Percentiles rank a stretch among this genome's conserved stretches.
Conservation (phyloP, 1,140 invertebrate species). For the Eurosta solidaginis region DNA sequence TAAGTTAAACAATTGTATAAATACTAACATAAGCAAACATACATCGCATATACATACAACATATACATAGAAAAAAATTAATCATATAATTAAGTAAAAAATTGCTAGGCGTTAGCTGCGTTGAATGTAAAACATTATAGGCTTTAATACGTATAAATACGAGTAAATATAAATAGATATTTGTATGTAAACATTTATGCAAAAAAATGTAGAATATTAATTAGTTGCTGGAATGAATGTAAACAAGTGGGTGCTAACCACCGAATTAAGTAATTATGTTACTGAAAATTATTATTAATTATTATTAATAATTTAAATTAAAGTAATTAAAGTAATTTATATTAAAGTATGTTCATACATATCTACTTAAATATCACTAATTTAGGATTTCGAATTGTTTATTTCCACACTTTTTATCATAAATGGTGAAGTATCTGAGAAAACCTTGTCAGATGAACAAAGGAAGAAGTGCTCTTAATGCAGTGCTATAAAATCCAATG, state of each 20-base stretch:
- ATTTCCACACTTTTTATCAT: too few species aligned
- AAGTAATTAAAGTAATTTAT: slow-evolving; percentile 28
- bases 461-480: too few species aligned
- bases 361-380: too few species aligned
- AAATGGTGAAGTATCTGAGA: too few species aligned
- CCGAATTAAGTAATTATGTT: slow-evolving; percentile 16
- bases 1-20: not conserved
- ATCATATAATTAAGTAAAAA: not conserved
- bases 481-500: too few species aligned
- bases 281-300: not conserved
- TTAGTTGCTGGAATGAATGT: not conserved
- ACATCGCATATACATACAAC: too few species aligned
- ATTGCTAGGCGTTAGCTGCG: not conserved
- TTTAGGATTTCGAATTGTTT: too few species aligned
- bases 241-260: slow-evolving; percentile 4
- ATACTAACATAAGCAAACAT: not conserved
- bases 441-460: too few species aligned
- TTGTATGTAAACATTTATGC: not conserved
- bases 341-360: slow-evolving; percentile 26
- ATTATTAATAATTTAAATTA: slow-evolving; percentile 32
- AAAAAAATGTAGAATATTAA: not conserved
- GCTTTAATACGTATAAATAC: slow-evolving; percentile 20
- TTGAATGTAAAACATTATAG: slow-evolving; percentile 5
- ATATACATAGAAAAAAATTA: not conserved
- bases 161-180: not conserved